These are phyloP conservation scores for Fringilla coelebs DNA, from an alignment of 2,797 vertebrate species.

Conservation along the genomic window DNA sequence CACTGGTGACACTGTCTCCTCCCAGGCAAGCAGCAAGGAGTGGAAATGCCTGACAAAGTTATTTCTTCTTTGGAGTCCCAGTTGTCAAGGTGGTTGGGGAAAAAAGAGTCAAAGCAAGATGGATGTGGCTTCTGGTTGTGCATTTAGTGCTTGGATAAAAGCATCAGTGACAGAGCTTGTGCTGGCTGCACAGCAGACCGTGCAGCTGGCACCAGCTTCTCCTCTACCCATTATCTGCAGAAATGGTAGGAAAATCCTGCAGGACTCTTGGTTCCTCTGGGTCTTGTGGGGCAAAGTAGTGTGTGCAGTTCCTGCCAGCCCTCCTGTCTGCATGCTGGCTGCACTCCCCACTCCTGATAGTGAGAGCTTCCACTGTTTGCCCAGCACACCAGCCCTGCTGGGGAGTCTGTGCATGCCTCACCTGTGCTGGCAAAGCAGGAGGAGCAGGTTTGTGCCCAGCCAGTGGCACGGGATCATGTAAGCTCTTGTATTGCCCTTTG, in stretches of 20 bases:
- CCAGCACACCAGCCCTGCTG: rapidly evolving
- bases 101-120: not conserved
- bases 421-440: not conserved
- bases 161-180: rapidly evolving
- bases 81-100: not conserved
- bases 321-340: rapidly evolving
- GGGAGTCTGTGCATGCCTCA: not conserved
- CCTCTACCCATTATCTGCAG: not conserved
- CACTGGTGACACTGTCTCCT: rapidly evolving
- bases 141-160: not conserved
- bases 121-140: not conserved
- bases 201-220: not conserved
- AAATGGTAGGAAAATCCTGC: not conserved
- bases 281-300: not conserved
- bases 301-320: not conserved
- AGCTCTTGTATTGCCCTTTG: not conserved
- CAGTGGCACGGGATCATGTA: not conserved
- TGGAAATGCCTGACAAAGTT: not conserved
- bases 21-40: not conserved
- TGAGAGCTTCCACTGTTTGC: not conserved
- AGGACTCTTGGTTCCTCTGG: not conserved
- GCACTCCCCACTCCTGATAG: not conserved
- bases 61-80: not conserved
- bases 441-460: not conserved
- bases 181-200: rapidly evolving